Evolutionary conservation across 2,797 vertebrate species (phyloP), one percentile per base, ranked within the genome.

Genomic region (Poeciliopsis paucimaculata): DNA sequence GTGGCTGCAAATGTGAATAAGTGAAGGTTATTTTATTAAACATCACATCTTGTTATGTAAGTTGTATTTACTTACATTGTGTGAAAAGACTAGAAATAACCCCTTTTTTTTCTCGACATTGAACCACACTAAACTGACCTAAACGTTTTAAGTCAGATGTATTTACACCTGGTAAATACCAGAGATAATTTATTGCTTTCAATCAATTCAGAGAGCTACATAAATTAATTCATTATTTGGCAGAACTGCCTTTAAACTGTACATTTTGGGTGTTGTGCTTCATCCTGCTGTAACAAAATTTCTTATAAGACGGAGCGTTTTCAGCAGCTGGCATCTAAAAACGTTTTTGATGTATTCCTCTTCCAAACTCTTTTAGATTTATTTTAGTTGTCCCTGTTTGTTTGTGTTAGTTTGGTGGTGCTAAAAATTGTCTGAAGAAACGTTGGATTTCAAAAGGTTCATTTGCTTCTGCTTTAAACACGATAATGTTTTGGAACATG

Each of bases 391-490:
- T 39, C 23, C 20, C 10, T 41, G 36, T 68, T 68, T 41, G 4
- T 20, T 36, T 13, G 39, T n/a, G 11, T 55, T n/a, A 60, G 41
- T 71, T 71, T 45, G 13, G 26, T 43, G 5, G 12, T n/a, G 26
- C 5, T 26, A 16, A 4, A 26, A 70, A 45, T 70, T 6, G 68
- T n/a, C 11, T 10, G 11, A 16, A 68, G 64, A 64, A 64, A 20
- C 7, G 1, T 36, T 18, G 10, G 36, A 26, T 39, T 68, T 68
- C 20, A 12, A 68, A 68, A 41, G 9, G 20, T 55, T 10, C 26
- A 72, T 23, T 39, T 66, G 66, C 7, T 49, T 53, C 73, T 73
- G 7, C 62, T 39, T 31, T 79, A 28, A 57, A 75, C 78, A 79
- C 81, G 78, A 62, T 31, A 45, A 10, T 74, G 36, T 53, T 73